phyloP scores from a whole-genome alignment of 2,888 invertebrate species.

The Rhogogaster chlorosoma region DNA sequence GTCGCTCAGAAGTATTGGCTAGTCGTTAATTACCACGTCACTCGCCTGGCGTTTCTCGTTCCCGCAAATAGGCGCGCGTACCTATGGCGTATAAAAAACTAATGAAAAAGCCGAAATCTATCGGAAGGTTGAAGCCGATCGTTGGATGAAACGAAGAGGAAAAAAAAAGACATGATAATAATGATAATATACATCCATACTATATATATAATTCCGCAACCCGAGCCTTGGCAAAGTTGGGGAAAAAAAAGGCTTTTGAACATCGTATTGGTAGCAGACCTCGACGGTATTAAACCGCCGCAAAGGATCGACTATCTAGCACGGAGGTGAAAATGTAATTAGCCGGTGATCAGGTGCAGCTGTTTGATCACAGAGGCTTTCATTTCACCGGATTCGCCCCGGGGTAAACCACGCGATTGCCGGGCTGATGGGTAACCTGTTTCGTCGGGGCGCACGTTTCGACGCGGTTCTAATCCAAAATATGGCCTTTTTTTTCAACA shows the following conservation, averaged over 20 bases:
- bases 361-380: slow-evolving; percentile 59
- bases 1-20: neutral
- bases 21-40: slow-evolving; percentile 18
- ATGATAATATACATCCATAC: no score
- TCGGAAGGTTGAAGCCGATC: neutral
- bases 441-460: neutral
- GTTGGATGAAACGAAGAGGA: neutral
- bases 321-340: slow-evolving; percentile 61
- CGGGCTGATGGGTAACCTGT: neutral
- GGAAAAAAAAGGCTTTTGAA: neutral
- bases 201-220: neutral
- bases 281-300: slow-evolving; percentile 52
- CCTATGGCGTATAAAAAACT: neutral
- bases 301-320: slow-evolving; percentile 30
- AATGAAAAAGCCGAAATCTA: neutral
- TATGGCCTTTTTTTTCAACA: neutral
- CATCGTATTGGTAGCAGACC: neutral
- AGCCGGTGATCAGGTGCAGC: slow-evolving; percentile 61
- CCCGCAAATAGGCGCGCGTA: neutral
- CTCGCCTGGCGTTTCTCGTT: neutral
- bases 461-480: neutral
- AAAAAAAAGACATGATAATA: neutral
- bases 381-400: slow-evolving; percentile 26
- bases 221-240: neutral
- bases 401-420: neutral